A percentile compares a stretch with the other conserved stretches of the same genome.
Conservation (phyloP, 2,797 vertebrate genomes). For the Spinibarbus caldwelli region DNA sequence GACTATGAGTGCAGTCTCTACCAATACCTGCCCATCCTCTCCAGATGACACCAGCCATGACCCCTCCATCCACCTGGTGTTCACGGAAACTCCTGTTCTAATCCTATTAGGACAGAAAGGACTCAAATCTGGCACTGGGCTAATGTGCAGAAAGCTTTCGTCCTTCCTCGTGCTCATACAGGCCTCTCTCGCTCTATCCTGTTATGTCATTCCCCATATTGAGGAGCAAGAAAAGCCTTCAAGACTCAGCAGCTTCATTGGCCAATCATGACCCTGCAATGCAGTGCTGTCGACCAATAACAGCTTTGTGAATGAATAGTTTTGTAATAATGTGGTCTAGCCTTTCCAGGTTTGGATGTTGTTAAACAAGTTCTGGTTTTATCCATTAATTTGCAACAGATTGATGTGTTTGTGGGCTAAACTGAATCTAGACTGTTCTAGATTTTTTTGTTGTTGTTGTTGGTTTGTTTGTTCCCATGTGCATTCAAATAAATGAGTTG, state of each 20-base stretch:
- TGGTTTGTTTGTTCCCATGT: background rate
- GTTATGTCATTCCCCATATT: conserved; percentile 68
- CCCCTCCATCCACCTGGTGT: conserved; percentile 48
- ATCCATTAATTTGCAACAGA: background rate
- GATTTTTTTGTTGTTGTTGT: too few relatives aligned
- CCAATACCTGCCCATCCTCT: conserved; percentile 5
- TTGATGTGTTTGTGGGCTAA: background rate
- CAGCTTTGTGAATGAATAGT: background rate
- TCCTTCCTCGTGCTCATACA: conserved; percentile 31
- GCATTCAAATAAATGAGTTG: background rate
- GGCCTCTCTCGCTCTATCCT: conserved; percentile 72
- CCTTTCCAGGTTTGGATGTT: background rate
- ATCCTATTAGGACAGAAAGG: conserved; percentile 72
- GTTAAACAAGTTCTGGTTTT: background rate
- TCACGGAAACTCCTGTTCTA: conserved; percentile 60
- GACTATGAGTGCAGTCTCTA: background rate
- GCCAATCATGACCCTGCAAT: conserved; percentile 33
- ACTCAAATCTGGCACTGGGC: conserved; percentile 56
- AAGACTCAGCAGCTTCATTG: conserved; percentile 42
- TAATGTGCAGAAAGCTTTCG: conserved; percentile 62
- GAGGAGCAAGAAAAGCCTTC: conserved; percentile 66
- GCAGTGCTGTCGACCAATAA: background rate
- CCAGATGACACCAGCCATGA: conserved; percentile 53
- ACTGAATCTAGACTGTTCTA: background rate
- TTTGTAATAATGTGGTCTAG: background rate